phyloP scores from a whole-genome alignment of 2,797 vertebrate genomes.

The Lagodon rhomboides region DNA sequence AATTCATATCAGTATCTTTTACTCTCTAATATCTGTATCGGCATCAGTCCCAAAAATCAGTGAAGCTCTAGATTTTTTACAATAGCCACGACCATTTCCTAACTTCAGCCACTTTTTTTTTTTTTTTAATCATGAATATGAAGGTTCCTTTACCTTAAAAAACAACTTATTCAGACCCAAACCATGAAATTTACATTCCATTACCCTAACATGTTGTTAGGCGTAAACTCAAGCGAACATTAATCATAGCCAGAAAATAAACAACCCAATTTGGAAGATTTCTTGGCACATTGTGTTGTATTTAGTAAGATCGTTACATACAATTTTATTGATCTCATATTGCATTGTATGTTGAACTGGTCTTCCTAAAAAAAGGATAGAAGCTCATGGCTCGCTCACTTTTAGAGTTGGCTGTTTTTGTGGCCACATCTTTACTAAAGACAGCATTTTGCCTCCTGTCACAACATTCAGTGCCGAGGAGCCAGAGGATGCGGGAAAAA shows the following conservation, averaged over 20 bases:
- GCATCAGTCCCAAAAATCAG: too few relatives aligned
- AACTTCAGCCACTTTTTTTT: background rate
- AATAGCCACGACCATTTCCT: background rate
- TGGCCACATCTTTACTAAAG: conserved; percentile 45
- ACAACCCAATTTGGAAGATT: background rate
- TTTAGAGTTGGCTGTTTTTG: conserved; percentile 27
- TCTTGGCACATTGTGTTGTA: background rate
- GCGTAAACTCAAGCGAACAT: too few relatives aligned
- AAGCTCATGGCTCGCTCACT: background rate
- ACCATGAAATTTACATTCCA: background rate
- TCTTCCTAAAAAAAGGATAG: conserved; percentile 1
- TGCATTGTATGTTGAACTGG: background rate
- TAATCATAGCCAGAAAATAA: background rate
- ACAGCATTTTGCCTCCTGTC: conserved; percentile 57
- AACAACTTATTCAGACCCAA: background rate
- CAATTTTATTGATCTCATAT: background rate
- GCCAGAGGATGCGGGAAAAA: conserved; percentile 37
- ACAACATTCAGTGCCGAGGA: conserved; percentile 42
- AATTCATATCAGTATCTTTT: too few relatives aligned
- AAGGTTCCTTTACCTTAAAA: background rate
- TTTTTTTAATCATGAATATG: background rate
- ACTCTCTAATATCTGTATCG: too few relatives aligned
- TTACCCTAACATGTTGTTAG: background rate
- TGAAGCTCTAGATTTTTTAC: too few relatives aligned
- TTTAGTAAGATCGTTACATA: background rate